These are phyloP conservation scores for Trichosurus vulpecula DNA, from an alignment of 2,797 vertebrate species.

Conservation along the genomic window DNA sequence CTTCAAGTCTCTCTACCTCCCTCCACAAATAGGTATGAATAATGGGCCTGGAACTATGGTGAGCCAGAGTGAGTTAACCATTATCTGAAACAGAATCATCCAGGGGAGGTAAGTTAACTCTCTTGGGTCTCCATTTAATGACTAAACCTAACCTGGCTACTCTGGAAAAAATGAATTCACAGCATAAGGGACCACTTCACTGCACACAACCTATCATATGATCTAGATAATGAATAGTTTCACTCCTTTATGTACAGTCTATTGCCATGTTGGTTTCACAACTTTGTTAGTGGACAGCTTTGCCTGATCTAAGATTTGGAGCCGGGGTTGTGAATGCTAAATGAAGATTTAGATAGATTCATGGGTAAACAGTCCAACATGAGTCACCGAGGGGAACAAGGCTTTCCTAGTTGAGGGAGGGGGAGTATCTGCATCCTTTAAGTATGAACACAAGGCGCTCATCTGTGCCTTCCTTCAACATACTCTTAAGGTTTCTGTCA, in stretches of 20 bases:
- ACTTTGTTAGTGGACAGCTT: neutral
- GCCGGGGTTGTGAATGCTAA: neutral
- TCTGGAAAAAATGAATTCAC: conserved; percentile 6
- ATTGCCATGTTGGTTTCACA: neutral
- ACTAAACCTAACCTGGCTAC: neutral
- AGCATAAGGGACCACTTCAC: neutral
- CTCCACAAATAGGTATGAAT: conserved; percentile 58
- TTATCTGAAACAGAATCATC: conserved; percentile 46
- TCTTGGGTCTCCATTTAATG: conserved; percentile 9
- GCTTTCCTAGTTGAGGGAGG: neutral
- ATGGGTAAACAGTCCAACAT: neutral
- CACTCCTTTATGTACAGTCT: neutral
- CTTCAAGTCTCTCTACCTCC: conserved; percentile 31
- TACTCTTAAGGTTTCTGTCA: neutral
- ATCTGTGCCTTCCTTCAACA: neutral
- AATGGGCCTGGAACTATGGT: conserved; percentile 34
- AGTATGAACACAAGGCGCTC: neutral
- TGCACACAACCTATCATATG: neutral
- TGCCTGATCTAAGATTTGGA: neutral
- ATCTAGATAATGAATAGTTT: neutral
- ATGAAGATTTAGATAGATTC: neutral
- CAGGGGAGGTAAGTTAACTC: conserved; percentile 15
- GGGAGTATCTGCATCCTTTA: neutral
- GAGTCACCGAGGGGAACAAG: neutral
- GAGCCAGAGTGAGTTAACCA: conserved; percentile 61